Evolutionary conservation across 2,113 vertebrate genomes (phyloP).

Genomic region (Entelurus aequoreus): DNA sequence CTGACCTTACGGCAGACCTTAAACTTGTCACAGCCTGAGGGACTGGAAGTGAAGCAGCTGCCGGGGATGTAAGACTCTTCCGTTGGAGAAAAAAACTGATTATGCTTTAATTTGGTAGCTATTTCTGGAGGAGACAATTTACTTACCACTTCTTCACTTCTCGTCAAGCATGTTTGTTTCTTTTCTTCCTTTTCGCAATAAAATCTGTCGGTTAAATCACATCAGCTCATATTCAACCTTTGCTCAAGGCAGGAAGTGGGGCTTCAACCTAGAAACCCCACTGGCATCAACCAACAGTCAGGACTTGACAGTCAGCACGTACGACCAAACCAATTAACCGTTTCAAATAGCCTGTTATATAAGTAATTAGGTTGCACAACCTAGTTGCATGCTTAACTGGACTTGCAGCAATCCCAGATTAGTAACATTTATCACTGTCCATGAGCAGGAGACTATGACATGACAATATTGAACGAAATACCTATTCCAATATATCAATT

Average conservation of each 20-base stretch:
- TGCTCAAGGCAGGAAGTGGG: background rate
- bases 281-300: background rate
- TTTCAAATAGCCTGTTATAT: constrained; percentile 29
- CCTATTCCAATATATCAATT: no score
- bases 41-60: background rate
- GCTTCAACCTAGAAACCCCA: background rate
- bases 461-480: no score
- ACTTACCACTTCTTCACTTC: background rate
- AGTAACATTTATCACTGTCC: background rate
- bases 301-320: constrained; percentile 17
- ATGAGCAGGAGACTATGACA: background rate
- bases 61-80: background rate
- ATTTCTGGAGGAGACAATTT: background rate
- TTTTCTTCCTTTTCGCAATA: no score
- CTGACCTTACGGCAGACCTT: background rate
- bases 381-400: background rate
- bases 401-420: constrained; percentile 1
- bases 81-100: background rate
- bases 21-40: background rate
- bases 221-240: background rate
- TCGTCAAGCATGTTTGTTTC: no score
- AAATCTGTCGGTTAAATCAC: background rate
- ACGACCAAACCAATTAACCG: constrained; percentile 27
- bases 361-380: constrained; percentile 25
- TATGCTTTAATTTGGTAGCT: background rate